Evolutionary conservation across 2,797 vertebrate genomes (phyloP), one percentile per base, ranked within the genome.

Genomic region (Poeciliopsis infans): DNA sequence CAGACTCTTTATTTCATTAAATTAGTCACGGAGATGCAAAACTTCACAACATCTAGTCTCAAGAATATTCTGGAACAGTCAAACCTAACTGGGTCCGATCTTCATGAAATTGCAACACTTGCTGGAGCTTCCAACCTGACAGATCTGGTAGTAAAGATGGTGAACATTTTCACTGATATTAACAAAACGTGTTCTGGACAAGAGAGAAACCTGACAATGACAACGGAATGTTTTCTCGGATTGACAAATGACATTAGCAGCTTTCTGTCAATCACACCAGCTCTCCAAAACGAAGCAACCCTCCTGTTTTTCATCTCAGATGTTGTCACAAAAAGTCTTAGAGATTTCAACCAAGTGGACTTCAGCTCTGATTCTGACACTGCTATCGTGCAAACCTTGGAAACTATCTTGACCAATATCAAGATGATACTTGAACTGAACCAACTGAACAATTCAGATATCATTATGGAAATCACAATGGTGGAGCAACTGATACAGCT

Each of bases 51-150:
- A 20, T 73, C 85, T 12, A 82, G 76, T 71, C 77, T 95, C 57
- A 88, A 94, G 83, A 69, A 91, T 69, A 89, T 88, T 31, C 85
- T 96, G 61, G 61, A 36, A 69, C 80, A 86, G 75, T 91, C 94
- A 43, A 94, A 96, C 81, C 79, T 96, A n/a, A 95, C 93, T 5
- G 45, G 92, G 5, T 74, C 68, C 16, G 91, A 96, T 41, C 85
- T 96, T 41, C 79, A 93, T n/a, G 36, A 72, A 75, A 76, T 95
- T 23, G 18, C 85, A 10, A 31, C 83, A n/a, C 49, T 92, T 1
- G 79, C 85, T 51, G 87, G 90, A 46, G 80, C 83, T 74, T 79
- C 80, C 45, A 88, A 91, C 66, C 23, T 92, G 2, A 87, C 82
- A 0, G 15, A 88, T 31, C 73, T 95, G n/a, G 31, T 95, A 31